Evolutionary conservation across 1,140 invertebrate species (phyloP).

Genomic region (Ooceraea biroi): DNA sequence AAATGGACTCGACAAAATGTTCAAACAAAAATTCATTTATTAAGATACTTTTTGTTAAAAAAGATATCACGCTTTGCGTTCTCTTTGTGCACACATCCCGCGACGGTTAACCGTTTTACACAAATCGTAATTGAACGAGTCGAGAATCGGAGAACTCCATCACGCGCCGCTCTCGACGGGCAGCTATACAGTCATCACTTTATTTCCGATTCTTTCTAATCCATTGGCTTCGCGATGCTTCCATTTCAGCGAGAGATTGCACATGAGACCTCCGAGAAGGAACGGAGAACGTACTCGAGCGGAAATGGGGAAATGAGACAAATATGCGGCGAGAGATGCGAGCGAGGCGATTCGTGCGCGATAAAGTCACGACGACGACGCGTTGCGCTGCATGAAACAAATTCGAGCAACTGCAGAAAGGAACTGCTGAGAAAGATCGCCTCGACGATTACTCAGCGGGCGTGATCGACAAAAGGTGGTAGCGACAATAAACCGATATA

Average conservation of each 20-base stretch:
- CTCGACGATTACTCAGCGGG: not conserved
- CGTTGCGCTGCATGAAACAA: not conserved
- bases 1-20: too few relatives aligned
- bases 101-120: not conserved
- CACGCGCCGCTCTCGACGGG: not conserved
- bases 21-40: too few relatives aligned
- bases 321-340: not conserved
- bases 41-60: too few relatives aligned
- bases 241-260: not conserved
- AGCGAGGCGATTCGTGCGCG: not conserved
- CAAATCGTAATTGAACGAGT: conserved; percentile 13
- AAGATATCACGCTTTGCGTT: not conserved
- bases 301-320: not conserved
- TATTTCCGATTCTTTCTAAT: conserved; percentile 15
- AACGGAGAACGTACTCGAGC: not conserved
- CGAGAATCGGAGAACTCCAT: not conserved
- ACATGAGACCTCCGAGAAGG: conserved; percentile 3
- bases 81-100: not conserved
- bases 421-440: not conserved
- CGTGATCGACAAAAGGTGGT: not conserved
- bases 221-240: conserved; percentile 6
- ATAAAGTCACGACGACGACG: not conserved
- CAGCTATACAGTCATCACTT: conserved; percentile 19
- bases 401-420: not conserved
- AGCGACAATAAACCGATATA: conserved; percentile 16